Conservation (phyloP, 2,797 vertebrate genomes). For the Galago senegalensis region DNA sequence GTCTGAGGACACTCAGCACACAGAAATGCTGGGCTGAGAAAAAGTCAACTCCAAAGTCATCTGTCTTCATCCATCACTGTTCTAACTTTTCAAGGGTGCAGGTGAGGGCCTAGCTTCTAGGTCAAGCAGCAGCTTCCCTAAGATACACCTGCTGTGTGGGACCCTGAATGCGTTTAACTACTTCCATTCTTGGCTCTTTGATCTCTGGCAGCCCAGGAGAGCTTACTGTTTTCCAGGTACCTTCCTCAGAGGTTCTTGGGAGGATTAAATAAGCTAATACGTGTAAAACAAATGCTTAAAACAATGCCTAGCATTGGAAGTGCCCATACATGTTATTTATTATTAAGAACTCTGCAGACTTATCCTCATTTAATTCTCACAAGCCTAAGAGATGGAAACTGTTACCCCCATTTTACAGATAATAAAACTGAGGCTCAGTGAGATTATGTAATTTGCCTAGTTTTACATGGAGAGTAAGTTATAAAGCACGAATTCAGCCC, state of each 20-base stretch:
- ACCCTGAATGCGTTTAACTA: background rate
- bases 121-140: background rate
- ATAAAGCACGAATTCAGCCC: background rate
- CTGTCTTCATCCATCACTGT: background rate
- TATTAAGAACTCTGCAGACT: background rate
- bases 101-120: background rate
- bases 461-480: background rate
- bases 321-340: background rate
- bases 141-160: background rate
- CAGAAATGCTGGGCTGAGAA: background rate
- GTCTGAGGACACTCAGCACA: background rate
- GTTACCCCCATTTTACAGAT: background rate
- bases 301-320: background rate
- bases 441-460: background rate
- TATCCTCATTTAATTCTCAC: constrained; percentile 15
- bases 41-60: background rate
- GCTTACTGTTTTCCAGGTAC: background rate
- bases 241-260: background rate
- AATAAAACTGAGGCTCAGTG: constrained; percentile 29
- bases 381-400: constrained; percentile 5
- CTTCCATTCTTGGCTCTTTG: background rate
- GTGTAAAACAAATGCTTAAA: background rate
- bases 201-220: background rate
- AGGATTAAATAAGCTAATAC: background rate
- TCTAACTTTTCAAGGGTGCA: background rate